These are phyloP conservation scores for Columba janthina DNA, from an alignment of 2,113 vertebrate species.

Conservation along the genomic window DNA sequence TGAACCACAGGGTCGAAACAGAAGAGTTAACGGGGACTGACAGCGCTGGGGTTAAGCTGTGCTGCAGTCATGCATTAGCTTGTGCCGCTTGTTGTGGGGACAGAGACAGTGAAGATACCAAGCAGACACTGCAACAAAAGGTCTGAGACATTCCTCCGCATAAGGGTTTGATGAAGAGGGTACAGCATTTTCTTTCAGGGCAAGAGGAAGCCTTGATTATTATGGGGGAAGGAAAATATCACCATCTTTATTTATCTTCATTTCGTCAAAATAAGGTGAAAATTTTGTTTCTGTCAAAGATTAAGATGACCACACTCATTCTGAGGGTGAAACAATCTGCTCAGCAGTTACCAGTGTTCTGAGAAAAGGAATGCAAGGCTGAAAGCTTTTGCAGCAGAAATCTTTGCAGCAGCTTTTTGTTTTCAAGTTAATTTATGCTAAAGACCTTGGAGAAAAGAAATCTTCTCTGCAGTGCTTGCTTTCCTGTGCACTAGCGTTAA, in stretches of 20 bases:
- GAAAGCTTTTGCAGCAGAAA: neutral
- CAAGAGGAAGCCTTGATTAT: neutral
- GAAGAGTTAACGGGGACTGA: neutral
- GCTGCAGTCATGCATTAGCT: neutral
- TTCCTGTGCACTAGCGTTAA: neutral
- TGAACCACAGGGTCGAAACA: neutral
- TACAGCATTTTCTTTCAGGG: neutral
- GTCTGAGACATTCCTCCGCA: neutral
- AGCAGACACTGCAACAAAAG: neutral
- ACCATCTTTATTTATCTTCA: neutral
- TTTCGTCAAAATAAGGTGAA: neutral
- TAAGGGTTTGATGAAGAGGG: neutral
- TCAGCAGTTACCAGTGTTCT: neutral
- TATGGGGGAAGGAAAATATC: neutral
- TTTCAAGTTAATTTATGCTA: neutral
- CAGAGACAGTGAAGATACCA: neutral
- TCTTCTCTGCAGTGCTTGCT: neutral
- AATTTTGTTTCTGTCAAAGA: neutral
- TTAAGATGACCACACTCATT: neutral
- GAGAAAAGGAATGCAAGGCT: neutral
- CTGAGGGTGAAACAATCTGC: neutral
- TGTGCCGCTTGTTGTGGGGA: neutral
- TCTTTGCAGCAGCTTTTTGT: neutral
- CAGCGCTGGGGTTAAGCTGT: neutral
- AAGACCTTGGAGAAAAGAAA: neutral